Evolutionary conservation across 2,113 vertebrate genomes (phyloP), one percentile per base, ranked within the genome.

Genomic region (Kryptolebias marmoratus): DNA sequence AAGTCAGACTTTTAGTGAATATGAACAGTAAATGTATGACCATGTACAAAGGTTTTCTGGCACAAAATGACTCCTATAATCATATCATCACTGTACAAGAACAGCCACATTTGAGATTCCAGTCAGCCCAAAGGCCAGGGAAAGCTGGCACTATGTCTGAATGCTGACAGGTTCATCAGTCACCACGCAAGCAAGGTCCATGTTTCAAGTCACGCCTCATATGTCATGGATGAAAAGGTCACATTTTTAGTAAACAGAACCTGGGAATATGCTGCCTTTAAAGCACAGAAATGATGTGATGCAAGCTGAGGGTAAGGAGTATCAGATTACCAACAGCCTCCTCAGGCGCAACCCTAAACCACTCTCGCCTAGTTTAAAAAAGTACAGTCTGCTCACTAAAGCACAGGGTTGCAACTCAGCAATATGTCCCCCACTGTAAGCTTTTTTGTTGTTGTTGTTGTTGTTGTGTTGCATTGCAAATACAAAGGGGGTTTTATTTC

Each of bases 141-240:
- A 11, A 47, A 32, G 49, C 71, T 55, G 74, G 70, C 62, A 73
- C 59, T 59, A 55, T 18, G 60, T 28, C 42, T 9, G 13, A 48
- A 78, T 11, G 42, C 18, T 83, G 88, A 89, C 87, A 70, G 64
- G 45, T 74, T 64, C 71, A 82, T 88, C 81, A 79, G 69, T 76
- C 82, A 82, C 16, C 50, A 54, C 44, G 55, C 31, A 55, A 74
- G 44, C 52, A 45, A 60, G 15, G 45, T 61, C 55, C 47, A 39
- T 67, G 42, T 66, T 84, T 70, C 52, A 15, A 52, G 2, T 68
- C 28, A 44, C 18, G 12, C 22, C 76, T 55, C 42, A 78, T 54
- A 70, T 73, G 64, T 57, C 68, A 74, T 15, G 42, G 54, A 70
- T 62, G 56, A 79, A 83, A 84, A 87, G 65, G 69, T 79, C 48